Percentiles rank a stretch among this genome's conserved stretches.
Conservation (phyloP, 2,113 vertebrate genomes). For the Zosterops borbonicus region DNA sequence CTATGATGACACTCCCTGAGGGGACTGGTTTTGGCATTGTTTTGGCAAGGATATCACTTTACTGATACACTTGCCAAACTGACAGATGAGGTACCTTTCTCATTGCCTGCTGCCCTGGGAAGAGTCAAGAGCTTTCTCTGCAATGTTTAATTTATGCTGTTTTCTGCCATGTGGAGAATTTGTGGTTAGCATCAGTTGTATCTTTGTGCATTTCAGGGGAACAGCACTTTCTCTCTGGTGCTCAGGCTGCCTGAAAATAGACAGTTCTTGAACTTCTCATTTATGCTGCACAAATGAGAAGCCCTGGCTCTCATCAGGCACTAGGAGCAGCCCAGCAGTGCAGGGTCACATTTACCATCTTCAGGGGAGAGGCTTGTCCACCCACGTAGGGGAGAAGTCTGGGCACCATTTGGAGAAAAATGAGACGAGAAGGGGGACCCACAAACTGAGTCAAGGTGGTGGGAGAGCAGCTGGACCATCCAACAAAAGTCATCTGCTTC, state of each 20-base stretch:
- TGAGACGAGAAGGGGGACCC: background rate
- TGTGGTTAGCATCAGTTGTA: background rate
- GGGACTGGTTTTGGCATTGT: background rate
- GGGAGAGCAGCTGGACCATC: background rate
- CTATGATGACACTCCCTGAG: background rate
- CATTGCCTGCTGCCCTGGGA: background rate
- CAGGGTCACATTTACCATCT: background rate
- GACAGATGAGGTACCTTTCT: background rate
- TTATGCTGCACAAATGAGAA: background rate
- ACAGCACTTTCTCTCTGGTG: background rate
- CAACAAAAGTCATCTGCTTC: background rate
- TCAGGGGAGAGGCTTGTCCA: background rate
- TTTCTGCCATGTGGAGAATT: background rate
- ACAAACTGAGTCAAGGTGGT: background rate
- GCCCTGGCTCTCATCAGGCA: background rate
- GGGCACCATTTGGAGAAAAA: background rate
- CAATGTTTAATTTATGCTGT: background rate
- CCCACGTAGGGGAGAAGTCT: background rate
- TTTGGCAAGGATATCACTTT: background rate
- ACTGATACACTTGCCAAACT: background rate
- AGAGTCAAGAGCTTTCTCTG: background rate
- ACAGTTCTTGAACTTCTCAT: background rate
- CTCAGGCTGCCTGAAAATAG: background rate
- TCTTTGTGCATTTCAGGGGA: background rate
- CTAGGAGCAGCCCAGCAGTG: background rate